phyloP scores from a whole-genome alignment of 2,797 vertebrate genomes.

The Labroides dimidiatus region DNA sequence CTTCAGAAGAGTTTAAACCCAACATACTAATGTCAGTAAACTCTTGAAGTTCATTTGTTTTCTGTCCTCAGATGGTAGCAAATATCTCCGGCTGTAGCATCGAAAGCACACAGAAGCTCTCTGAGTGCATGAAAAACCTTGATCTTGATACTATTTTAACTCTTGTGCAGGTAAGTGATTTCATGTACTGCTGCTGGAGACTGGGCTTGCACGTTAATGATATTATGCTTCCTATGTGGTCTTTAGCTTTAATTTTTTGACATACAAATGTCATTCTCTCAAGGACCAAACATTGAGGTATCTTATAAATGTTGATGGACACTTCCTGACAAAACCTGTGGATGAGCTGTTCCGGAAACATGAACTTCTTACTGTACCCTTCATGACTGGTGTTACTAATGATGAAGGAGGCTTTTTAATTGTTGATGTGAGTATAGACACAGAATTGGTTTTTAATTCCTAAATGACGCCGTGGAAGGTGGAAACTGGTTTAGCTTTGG shows the following conservation, averaged over 20 bases:
- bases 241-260: neutral
- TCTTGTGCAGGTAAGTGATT: constrained; percentile 53
- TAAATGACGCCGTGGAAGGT: neutral
- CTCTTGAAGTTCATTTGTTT: constrained; percentile 1
- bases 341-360: constrained; percentile 60
- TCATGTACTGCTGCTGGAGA: neutral
- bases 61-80: constrained; percentile 61
- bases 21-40: neutral
- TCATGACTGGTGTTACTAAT: constrained; percentile 79
- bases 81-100: constrained; percentile 76
- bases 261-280: neutral
- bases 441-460: too few relatives aligned
- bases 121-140: constrained; percentile 74
- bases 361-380: constrained; percentile 74
- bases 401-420: constrained; percentile 78
- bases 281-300: constrained; percentile 30
- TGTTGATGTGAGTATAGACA: constrained; percentile 59
- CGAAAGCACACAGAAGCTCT: constrained; percentile 7
- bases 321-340: constrained; percentile 70
- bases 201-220: neutral
- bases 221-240: neutral
- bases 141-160: constrained; percentile 53
- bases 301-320: constrained; percentile 60
- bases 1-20: too few relatives aligned
- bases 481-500: neutral